Conservation (phyloP, 2,888 invertebrate species). For the Macrophya alboannulata region DNA sequence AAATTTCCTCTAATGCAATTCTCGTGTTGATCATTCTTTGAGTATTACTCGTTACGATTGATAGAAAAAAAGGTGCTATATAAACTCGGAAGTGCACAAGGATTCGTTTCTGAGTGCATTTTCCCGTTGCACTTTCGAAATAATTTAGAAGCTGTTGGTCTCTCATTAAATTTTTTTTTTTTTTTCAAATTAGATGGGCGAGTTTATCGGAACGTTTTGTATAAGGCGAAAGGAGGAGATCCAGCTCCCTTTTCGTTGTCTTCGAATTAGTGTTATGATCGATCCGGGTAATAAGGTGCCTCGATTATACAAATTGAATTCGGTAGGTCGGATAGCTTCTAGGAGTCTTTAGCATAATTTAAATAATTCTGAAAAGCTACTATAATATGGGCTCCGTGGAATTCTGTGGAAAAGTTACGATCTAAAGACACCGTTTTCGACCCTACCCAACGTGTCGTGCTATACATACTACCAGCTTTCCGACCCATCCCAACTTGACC, state of each 20-base stretch:
- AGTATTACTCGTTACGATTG: slow-evolving; percentile 12
- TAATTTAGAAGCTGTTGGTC: not conserved
- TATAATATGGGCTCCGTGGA: not conserved
- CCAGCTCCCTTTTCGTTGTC: not conserved
- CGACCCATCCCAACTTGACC: slow-evolving; percentile 36
- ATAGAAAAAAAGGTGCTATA: not conserved
- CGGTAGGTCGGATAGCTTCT: not conserved
- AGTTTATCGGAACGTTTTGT: not conserved
- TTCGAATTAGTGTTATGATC: not conserved
- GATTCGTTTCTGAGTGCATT: not conserved
- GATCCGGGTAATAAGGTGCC: not conserved
- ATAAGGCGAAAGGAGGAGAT: not conserved
- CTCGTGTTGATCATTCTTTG: slow-evolving; percentile 37
- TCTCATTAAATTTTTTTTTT: not conserved
- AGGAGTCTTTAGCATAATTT: slow-evolving; percentile 5
- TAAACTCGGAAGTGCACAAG: not conserved
- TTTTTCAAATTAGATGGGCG: not conserved
- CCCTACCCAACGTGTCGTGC: slow-evolving; percentile 26
- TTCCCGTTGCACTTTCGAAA: not conserved
- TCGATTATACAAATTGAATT: slow-evolving; percentile 27
- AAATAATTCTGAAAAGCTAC: not conserved
- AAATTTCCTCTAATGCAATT: slow-evolving; percentile 42
- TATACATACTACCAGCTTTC: slow-evolving; percentile 2
- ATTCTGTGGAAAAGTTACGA: slow-evolving; percentile 37
- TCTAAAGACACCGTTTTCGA: slow-evolving; percentile 30